A percentile compares a stretch with the other conserved stretches of the same genome.
phyloP scores from a whole-genome alignment of 2,113 vertebrate species.

The Spermophilus dauricus region DNA sequence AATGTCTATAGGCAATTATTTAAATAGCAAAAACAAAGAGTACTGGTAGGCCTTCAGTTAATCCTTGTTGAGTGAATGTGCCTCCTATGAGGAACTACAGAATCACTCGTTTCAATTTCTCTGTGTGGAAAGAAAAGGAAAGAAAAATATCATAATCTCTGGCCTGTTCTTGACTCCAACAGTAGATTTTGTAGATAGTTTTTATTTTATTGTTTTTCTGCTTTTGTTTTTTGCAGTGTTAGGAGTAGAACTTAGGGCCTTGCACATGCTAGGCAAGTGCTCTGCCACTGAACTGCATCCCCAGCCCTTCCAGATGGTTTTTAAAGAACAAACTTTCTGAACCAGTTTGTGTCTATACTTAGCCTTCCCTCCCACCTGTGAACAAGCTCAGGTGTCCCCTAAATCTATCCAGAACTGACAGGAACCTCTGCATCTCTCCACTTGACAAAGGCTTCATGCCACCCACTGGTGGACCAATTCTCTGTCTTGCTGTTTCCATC shows the following conservation, averaged over 20 bases:
- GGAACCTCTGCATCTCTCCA: not conserved
- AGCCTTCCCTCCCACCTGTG: not conserved
- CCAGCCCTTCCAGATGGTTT: not conserved
- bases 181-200: not conserved
- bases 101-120: not conserved
- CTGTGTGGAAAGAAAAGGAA: not conserved
- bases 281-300: not conserved
- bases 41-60: not conserved
- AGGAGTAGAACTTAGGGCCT: not conserved
- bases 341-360: too few relatives aligned
- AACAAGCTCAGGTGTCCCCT: too few relatives aligned
- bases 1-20: not conserved
- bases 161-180: not conserved
- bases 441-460: not conserved
- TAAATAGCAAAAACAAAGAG: not conserved
- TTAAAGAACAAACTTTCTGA: not conserved
- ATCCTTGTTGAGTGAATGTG: not conserved
- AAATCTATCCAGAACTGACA: rapidly evolving
- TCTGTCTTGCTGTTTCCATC: not conserved
- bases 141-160: not conserved
- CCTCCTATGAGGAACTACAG: not conserved
- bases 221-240: not conserved
- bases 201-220: not conserved
- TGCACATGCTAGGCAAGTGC: not conserved
- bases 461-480: rapidly evolving